phyloP scores from a whole-genome alignment of 2,113 vertebrate species.

The Taxidea taxus region DNA sequence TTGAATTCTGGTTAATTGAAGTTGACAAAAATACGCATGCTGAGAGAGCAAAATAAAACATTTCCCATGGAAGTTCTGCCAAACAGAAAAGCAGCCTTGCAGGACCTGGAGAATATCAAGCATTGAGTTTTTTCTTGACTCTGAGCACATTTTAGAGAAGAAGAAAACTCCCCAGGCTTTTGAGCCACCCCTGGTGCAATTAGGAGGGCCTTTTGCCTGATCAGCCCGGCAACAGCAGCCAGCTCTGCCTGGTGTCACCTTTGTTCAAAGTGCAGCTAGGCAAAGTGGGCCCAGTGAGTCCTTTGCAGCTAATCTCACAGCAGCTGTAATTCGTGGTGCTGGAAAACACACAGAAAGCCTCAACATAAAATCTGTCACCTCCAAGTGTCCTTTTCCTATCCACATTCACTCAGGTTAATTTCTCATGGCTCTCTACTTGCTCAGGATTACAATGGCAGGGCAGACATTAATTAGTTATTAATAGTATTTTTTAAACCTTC shows the following conservation, averaged over 20 bases:
- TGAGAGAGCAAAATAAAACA: not conserved
- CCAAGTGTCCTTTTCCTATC: not conserved
- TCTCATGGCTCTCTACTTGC: not conserved
- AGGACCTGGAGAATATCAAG: not conserved
- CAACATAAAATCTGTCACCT: constrained; percentile 33
- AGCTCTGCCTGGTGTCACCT: not conserved
- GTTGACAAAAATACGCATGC: not conserved
- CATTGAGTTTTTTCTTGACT: not conserved
- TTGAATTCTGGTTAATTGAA: not conserved
- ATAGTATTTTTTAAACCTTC: not conserved
- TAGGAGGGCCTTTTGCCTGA: not conserved
- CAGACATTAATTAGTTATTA: constrained; percentile 41
- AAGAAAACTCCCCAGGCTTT: not conserved
- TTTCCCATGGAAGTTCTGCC: not conserved
- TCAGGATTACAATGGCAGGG: not conserved
- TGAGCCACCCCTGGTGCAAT: not conserved
- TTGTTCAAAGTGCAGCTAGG: not conserved
- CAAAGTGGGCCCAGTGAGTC: not conserved
- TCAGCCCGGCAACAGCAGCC: not conserved
- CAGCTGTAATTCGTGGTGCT: not conserved
- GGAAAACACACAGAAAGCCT: not conserved
- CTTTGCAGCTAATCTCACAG: not conserved
- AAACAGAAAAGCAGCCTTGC: not conserved
- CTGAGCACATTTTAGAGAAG: not conserved
- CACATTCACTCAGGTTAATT: not conserved